A percentile compares a stretch with the other conserved stretches of the same genome.
phyloP scores from a whole-genome alignment of 2,113 vertebrate species.

The Leuciscus idus region DNA sequence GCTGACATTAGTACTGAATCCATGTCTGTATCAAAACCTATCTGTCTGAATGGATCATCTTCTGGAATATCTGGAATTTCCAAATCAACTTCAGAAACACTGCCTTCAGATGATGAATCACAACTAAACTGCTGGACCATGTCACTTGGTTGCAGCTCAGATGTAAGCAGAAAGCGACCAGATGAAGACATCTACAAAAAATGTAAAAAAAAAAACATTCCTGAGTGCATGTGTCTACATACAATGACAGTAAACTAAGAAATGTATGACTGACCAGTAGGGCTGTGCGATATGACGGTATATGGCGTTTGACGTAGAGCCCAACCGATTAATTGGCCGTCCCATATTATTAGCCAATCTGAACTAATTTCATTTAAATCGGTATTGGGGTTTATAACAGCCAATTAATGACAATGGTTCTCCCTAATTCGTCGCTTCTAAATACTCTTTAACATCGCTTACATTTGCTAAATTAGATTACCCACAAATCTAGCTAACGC shows the following conservation, averaged over 20 bases:
- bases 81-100: slow-evolving; percentile 2
- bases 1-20: slow-evolving; percentile 28
- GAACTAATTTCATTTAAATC: no score
- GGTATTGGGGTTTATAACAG: no score
- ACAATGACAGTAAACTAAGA: background rate
- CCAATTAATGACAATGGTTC: no score
- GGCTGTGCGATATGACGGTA: background rate
- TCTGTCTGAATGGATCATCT: slow-evolving; percentile 31
- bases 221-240: background rate
- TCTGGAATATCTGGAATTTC: slow-evolving; percentile 11
- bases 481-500: no score
- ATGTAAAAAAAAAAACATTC: background rate
- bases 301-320: background rate
- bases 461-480: no score
- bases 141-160: background rate
- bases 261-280: background rate
- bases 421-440: no score
- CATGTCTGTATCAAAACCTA: slow-evolving; percentile 3
- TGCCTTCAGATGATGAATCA: slow-evolving; percentile 17
- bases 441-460: no score
- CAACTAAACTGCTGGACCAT: background rate
- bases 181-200: background rate
- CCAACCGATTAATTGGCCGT: no score
- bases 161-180: background rate
- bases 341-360: no score